Percentiles rank a stretch among this genome's conserved stretches.
phyloP scores from a whole-genome alignment of 2,888 invertebrate genomes.

The Apamea monoglypha region DNA sequence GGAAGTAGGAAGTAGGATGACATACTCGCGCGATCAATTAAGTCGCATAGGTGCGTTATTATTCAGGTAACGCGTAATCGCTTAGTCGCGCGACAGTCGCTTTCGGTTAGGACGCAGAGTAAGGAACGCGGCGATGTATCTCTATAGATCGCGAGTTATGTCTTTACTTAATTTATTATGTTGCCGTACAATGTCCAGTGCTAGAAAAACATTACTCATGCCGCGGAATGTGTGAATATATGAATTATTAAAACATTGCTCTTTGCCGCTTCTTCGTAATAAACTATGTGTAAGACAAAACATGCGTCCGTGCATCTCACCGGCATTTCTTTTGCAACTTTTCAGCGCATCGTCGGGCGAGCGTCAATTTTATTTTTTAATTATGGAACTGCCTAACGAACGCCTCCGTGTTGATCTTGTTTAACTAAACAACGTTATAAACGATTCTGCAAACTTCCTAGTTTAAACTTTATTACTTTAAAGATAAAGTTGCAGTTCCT shows the following conservation, averaged over 20 bases:
- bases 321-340: slow-evolving; percentile 75
- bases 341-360: slow-evolving; percentile 79
- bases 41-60: background rate
- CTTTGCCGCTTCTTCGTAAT: slow-evolving; percentile 57
- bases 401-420: slow-evolving; percentile 74
- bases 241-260: slow-evolving; percentile 58
- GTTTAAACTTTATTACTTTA: slow-evolving; percentile 39
- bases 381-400: slow-evolving; percentile 87
- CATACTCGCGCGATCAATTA: background rate
- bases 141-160: slow-evolving; percentile 44
- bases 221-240: slow-evolving; percentile 54
- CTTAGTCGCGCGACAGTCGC: background rate
- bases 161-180: slow-evolving; percentile 61
- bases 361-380: slow-evolving; percentile 82
- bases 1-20: no score
- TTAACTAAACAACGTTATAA: slow-evolving; percentile 41
- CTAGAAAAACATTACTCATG: slow-evolving; percentile 59
- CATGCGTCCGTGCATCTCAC: slow-evolving; percentile 72
- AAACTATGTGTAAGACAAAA: slow-evolving; percentile 57
- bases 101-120: slow-evolving; percentile 8
- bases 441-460: slow-evolving; percentile 19
- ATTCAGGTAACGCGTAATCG: slow-evolving; percentile 2
- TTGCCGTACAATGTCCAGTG: slow-evolving; percentile 54
- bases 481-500: slow-evolving; percentile 55
- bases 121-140: slow-evolving; percentile 28